These are phyloP conservation scores for Cathartes aura DNA, from an alignment of 2,113 vertebrate species.

Conservation along the genomic window DNA sequence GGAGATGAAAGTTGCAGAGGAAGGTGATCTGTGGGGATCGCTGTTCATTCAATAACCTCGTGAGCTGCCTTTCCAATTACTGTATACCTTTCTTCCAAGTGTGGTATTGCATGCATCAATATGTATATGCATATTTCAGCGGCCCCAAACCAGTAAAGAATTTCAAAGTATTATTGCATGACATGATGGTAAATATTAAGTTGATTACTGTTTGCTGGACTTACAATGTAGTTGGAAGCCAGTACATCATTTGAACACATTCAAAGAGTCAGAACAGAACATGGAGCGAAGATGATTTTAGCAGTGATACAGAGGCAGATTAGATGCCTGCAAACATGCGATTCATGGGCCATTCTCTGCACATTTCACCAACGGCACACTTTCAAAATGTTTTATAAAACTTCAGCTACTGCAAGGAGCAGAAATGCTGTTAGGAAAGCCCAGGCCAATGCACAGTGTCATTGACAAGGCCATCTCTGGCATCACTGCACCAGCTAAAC, in stretches of 20 bases:
- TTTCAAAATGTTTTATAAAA: not conserved
- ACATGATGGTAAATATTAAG: not conserved
- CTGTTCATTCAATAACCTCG: not conserved
- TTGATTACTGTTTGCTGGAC: not conserved
- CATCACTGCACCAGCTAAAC: not conserved
- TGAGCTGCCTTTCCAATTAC: not conserved
- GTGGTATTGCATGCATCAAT: not conserved
- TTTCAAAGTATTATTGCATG: not conserved
- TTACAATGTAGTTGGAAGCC: not conserved
- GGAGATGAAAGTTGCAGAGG: not conserved
- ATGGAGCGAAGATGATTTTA: not conserved
- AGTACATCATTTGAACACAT: not conserved
- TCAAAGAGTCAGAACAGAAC: not conserved
- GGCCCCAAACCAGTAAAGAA: not conserved
- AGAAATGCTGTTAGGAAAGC: not conserved
- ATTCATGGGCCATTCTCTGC: not conserved
- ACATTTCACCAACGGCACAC: not conserved
- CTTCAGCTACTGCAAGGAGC: not conserved
- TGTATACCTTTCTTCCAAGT: not conserved
- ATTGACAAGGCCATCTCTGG: not conserved
- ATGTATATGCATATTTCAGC: not conserved
- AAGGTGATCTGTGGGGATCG: not conserved
- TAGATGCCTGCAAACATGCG: not conserved
- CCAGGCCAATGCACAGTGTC: not conserved
- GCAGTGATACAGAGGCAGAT: not conserved